Conservation (phyloP, 1,140 invertebrate genomes). For the Philopotamus ludificatus region DNA sequence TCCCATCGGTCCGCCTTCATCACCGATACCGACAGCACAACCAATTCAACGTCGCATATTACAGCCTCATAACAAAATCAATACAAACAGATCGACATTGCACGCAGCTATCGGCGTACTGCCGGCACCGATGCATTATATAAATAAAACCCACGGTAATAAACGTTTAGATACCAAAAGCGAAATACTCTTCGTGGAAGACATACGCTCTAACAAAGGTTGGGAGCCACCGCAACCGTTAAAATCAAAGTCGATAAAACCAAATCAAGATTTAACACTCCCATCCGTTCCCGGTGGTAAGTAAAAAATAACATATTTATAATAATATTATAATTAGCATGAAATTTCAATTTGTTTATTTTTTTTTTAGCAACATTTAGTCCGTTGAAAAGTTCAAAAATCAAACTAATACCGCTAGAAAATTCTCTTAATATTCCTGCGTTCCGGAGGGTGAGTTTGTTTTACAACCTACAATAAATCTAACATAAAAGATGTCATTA, state of each 20-base stretch:
- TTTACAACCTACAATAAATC: background rate
- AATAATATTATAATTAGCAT: slow-evolving; percentile 9
- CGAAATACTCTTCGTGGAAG: slow-evolving; percentile 19
- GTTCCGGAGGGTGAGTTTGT: slow-evolving; percentile 23
- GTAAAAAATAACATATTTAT: slow-evolving; percentile 5
- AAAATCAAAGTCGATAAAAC: slow-evolving; percentile 24
- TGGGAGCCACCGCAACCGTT: slow-evolving; percentile 26
- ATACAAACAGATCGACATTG: slow-evolving; percentile 4
- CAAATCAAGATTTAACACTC: slow-evolving; percentile 50
- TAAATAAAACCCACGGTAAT: background rate
- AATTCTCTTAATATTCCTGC: slow-evolving; percentile 29
- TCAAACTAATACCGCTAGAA: slow-evolving; percentile 32
- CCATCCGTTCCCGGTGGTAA: slow-evolving; percentile 56
- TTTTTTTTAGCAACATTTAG: slow-evolving; percentile 27
- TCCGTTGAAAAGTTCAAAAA: slow-evolving; percentile 34
- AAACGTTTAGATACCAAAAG: slow-evolving; percentile 12
- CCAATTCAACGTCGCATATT: slow-evolving; percentile 1
- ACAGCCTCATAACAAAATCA: background rate
- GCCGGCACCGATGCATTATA: slow-evolving; percentile 15
- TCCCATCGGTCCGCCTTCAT: slow-evolving; percentile 9
- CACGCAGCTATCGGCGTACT: slow-evolving; percentile 7
- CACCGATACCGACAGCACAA: slow-evolving; percentile 7
- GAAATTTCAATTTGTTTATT: slow-evolving; percentile 3
- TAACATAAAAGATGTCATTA: background rate
- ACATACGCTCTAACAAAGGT: slow-evolving; percentile 8